Conservation (phyloP, 2,113 vertebrate genomes). For the Maccullochella peelii region DNA sequence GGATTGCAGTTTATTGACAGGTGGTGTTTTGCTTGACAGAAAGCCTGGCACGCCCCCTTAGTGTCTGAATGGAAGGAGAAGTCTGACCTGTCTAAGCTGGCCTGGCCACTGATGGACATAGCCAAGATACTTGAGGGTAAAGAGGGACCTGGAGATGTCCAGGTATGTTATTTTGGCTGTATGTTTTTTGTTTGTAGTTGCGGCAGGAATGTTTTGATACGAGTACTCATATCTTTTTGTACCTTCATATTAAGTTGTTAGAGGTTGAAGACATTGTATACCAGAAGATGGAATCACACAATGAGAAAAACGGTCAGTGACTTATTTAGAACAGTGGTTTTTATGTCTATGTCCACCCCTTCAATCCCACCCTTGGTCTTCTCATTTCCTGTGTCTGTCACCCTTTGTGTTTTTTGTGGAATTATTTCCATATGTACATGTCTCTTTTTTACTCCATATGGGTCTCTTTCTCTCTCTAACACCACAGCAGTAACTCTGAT, state of each 20-base stretch:
- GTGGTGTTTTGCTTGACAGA: conserved; percentile 59
- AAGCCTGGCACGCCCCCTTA: conserved; percentile 60
- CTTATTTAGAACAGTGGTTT: background rate
- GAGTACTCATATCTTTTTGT: conserved; percentile 16
- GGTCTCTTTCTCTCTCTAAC: conserved; percentile 21
- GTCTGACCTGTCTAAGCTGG: conserved; percentile 69
- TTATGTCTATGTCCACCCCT: background rate
- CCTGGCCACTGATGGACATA: conserved; percentile 78
- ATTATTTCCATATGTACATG: background rate
- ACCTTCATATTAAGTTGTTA: conserved; percentile 65
- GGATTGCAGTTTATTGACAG: background rate
- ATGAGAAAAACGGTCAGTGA: conserved; percentile 65
- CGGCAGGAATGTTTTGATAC: background rate
- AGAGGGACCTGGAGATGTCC: conserved; percentile 76
- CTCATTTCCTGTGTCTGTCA: background rate
- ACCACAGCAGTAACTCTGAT: conserved; percentile 62
- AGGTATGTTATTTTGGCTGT: conserved; percentile 48
- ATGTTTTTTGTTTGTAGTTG: background rate
- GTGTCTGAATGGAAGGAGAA: conserved; percentile 52
- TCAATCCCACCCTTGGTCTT: background rate
- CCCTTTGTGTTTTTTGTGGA: background rate
- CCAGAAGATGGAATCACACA: conserved; percentile 61
- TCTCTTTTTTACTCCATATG: background rate
- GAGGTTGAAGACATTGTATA: conserved; percentile 63
- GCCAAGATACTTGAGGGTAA: conserved; percentile 70